phyloP scores from a whole-genome alignment of 2,797 vertebrate species.

The Parauchenoglanis ngamensis region DNA sequence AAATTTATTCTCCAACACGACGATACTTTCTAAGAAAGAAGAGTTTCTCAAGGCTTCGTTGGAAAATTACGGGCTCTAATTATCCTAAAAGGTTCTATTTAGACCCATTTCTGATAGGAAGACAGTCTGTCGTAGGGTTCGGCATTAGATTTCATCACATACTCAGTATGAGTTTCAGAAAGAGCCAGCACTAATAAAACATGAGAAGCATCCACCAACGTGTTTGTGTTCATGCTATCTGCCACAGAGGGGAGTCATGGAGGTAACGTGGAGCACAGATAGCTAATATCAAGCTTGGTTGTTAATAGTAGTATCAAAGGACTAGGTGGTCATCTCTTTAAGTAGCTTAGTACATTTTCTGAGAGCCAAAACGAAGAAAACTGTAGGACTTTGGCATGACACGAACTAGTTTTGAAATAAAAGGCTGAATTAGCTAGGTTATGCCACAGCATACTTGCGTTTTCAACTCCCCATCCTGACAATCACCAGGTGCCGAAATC shows the following conservation, averaged over 20 bases:
- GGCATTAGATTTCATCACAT: not conserved
- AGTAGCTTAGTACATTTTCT: not conserved
- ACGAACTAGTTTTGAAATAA: not conserved
- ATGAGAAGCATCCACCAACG: not conserved
- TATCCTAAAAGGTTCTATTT: not conserved
- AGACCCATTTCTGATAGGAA: not conserved
- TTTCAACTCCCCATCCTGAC: not conserved
- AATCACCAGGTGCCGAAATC: not conserved
- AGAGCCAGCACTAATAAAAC: not conserved
- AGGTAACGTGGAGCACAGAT: not conserved
- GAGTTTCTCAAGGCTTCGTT: too few relatives aligned
- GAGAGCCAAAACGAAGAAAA: not conserved
- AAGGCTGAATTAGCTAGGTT: not conserved
- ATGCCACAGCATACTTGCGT: not conserved
- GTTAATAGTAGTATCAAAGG: not conserved
- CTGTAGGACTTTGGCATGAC: not conserved
- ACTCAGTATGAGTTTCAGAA: not conserved
- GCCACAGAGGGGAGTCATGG: not conserved
- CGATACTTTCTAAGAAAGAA: too few relatives aligned
- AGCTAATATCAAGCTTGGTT: not conserved
- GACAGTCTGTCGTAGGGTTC: not conserved
- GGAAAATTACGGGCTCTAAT: not conserved
- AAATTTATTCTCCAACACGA: not conserved
- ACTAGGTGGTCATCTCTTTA: not conserved
- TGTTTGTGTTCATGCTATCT: not conserved